phyloP scores from a whole-genome alignment of 2,888 invertebrate species.

The Phaedon cochleariae region DNA sequence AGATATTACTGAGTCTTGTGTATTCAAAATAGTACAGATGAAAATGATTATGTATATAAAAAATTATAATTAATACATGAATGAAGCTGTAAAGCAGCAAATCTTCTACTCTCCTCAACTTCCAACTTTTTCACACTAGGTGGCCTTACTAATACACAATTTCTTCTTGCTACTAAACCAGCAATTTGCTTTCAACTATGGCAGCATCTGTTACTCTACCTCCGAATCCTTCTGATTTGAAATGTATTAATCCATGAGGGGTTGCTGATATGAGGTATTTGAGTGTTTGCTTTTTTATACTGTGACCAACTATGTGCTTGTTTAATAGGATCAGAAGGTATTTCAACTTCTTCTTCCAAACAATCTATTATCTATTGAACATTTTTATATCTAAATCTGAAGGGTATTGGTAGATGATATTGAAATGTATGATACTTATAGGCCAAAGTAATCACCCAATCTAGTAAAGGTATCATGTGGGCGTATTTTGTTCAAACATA shows the following conservation, averaged over 20 bases:
- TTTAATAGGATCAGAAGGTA: constrained; percentile 8
- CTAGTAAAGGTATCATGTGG: too few species aligned
- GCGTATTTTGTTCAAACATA: too few species aligned
- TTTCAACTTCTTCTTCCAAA: constrained; percentile 24
- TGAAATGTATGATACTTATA: too few species aligned
- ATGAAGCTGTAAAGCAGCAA: constrained; percentile 6
- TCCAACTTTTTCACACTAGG: constrained; percentile 1
- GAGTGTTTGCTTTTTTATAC: constrained; percentile 1
- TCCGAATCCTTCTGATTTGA: constrained; percentile 6
- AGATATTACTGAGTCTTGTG: not conserved
- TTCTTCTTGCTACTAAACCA: not conserved
- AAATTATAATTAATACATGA: constrained; percentile 3
- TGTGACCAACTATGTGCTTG: constrained; percentile 3
- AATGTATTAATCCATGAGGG: constrained; percentile 1
- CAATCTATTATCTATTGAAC: constrained; percentile 19
- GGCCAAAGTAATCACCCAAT: too few species aligned
- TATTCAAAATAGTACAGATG: constrained; percentile 4
- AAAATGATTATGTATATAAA: not conserved
- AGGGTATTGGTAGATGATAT: too few species aligned
- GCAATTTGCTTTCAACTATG: constrained; percentile 11
- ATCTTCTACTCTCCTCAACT: not conserved
- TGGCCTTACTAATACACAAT: not conserved
- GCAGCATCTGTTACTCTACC: not conserved
- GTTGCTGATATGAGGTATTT: not conserved
- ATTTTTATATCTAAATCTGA: too few species aligned